These are phyloP conservation scores for Platichthys stellatus DNA, from an alignment of 2,113 vertebrate species.

Conservation along the genomic window DNA sequence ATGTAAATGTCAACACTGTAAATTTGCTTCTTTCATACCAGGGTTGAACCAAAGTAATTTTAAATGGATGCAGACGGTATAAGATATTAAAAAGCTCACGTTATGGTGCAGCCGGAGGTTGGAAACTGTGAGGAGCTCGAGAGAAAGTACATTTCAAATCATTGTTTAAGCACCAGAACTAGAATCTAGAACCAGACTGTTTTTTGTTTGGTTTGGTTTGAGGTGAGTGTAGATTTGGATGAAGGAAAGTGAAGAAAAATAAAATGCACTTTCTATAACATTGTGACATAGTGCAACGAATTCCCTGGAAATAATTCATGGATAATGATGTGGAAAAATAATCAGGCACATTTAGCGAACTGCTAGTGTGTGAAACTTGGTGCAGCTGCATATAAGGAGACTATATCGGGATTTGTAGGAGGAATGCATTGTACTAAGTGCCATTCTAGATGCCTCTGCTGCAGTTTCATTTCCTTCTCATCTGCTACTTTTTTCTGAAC, in stretches of 20 bases:
- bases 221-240: too few species aligned
- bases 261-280: too few species aligned
- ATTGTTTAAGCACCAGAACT: not conserved
- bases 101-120: not conserved
- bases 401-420: too few species aligned
- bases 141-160: too few species aligned
- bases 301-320: too few species aligned
- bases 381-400: too few species aligned
- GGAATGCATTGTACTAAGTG: too few species aligned
- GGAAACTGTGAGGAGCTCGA: not conserved
- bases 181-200: not conserved
- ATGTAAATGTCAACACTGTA: not conserved
- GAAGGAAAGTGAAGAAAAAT: too few species aligned
- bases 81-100: not conserved
- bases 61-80: not conserved
- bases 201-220: not conserved
- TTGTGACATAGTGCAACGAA: not conserved
- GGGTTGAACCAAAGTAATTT: not conserved
- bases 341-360: too few species aligned
- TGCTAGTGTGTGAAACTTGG: too few species aligned
- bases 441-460: not conserved
- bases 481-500: not conserved
- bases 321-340: too few species aligned
- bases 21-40: not conserved
- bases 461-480: not conserved